These are phyloP conservation scores for Sebastes itinus DNA, from an alignment of 2,797 vertebrate species.

Conservation along the genomic window DNA sequence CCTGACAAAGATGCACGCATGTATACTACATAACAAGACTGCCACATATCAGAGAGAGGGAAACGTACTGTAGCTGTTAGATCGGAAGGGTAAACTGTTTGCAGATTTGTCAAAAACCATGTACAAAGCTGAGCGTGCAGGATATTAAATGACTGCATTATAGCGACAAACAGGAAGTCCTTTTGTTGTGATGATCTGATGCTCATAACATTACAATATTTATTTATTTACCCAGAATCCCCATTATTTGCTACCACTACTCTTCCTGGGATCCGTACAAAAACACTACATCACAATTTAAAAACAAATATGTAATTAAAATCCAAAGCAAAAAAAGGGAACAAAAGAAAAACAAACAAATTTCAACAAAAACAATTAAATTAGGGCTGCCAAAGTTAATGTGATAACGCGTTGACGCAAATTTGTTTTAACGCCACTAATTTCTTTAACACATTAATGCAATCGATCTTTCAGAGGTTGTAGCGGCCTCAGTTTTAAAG, in stretches of 20 bases:
- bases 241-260: no score
- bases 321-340: no score
- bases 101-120: neutral
- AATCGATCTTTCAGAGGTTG: neutral
- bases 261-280: no score
- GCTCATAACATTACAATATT: neutral
- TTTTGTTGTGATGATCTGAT: neutral
- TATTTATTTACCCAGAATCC: neutral
- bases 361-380: no score
- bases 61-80: neutral
- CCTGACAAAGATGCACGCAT: neutral
- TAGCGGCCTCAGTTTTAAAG: no score
- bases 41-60: neutral
- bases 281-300: no score
- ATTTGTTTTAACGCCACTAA: neutral
- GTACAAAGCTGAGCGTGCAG: neutral
- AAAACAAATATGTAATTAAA: no score
- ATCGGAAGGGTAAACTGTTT: neutral
- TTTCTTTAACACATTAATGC: neutral
- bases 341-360: no score
- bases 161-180: neutral
- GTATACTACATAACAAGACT: slow-evolving; percentile 5
- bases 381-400: no score
- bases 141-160: neutral
- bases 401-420: neutral